These are phyloP conservation scores for Bombus soroeensis DNA, from an alignment of 1,140 invertebrate genomes.

Conservation along the genomic window DNA sequence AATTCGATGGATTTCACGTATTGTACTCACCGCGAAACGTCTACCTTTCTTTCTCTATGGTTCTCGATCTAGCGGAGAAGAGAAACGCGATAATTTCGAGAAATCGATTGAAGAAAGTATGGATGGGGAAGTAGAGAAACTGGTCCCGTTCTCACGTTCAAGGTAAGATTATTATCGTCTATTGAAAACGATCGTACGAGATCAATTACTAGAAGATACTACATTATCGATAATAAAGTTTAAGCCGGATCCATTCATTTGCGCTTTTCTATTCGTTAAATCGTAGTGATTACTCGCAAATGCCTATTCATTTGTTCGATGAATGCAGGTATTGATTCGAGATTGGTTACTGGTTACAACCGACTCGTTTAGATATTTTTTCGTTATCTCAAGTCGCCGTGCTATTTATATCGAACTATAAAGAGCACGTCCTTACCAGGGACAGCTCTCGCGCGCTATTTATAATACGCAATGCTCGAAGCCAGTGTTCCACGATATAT, in stretches of 20 bases:
- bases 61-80: too few species aligned
- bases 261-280: neutral
- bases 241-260: neutral
- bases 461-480: neutral
- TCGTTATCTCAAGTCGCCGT: neutral
- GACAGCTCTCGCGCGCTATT: neutral
- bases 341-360: neutral
- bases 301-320: neutral
- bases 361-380: neutral
- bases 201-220: neutral
- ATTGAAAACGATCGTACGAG: neutral
- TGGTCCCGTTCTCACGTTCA: slow-evolving; percentile 10
- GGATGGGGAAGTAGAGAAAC: neutral
- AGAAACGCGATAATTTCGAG: neutral
- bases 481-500: slow-evolving; percentile 1
- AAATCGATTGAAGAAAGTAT: neutral
- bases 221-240: neutral
- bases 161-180: neutral
- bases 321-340: neutral
- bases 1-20: slow-evolving; percentile 23
- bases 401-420: neutral
- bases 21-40: neutral
- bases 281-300: neutral
- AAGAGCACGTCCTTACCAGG: neutral
- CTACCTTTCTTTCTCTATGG: too few species aligned